These are phyloP conservation scores for Vireo griseus DNA, from an alignment of 2,797 vertebrate genomes.

Conservation along the genomic window DNA sequence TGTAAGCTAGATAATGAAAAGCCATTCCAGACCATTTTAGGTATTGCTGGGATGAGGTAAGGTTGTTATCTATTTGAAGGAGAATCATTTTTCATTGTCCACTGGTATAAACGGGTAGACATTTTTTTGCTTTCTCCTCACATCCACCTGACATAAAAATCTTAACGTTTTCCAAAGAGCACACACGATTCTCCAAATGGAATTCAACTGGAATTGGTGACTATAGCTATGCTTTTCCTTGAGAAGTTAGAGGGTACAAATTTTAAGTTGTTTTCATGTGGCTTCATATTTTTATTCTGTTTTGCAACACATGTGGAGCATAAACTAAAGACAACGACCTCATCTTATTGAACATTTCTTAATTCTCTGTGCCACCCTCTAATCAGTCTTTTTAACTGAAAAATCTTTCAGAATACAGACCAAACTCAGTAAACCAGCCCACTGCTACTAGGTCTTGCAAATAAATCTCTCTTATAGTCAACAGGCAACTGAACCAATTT, in stretches of 20 bases:
- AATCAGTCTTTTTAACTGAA: neutral
- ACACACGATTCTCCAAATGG: neutral
- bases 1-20: constrained; percentile 50
- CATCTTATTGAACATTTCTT: neutral
- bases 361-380: neutral
- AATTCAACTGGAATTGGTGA: neutral
- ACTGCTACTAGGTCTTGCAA: neutral
- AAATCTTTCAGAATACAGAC: neutral
- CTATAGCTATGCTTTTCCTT: neutral
- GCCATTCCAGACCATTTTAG: constrained; percentile 43
- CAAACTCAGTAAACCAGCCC: neutral
- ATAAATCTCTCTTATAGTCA: neutral
- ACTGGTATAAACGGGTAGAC: neutral
- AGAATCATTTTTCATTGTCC: constrained; percentile 50
- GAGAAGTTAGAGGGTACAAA: neutral
- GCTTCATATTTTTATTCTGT: neutral
- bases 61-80: constrained; percentile 37
- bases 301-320: fast-evolving
- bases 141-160: constrained; percentile 33
- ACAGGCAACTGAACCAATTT: neutral
- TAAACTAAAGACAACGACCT: neutral
- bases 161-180: neutral
- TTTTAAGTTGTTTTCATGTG: neutral
- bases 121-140: constrained; percentile 23
- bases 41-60: constrained; percentile 35